Evolutionary conservation across 2,797 vertebrate species (phyloP).

Genomic region (Micropoecilia bifurca): DNA sequence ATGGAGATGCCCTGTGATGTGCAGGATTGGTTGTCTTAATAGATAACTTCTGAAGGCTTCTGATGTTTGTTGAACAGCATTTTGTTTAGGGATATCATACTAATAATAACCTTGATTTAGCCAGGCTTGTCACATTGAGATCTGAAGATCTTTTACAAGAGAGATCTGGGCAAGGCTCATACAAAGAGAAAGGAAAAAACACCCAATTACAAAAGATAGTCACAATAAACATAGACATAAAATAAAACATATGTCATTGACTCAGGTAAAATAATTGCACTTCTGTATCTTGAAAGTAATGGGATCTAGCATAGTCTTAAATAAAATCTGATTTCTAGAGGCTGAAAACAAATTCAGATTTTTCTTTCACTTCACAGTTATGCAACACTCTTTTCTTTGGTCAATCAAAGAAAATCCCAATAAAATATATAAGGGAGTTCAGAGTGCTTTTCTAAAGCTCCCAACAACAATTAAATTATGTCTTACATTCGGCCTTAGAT

Average conservation of each 20-base stretch:
- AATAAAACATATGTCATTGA: no score
- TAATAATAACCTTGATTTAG: background rate
- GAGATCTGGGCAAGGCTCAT: no score
- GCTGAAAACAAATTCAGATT: background rate
- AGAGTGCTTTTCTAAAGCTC: background rate
- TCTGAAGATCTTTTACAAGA: no score
- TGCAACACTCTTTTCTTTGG: background rate
- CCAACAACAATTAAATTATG: background rate
- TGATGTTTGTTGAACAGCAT: background rate
- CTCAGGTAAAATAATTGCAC: no score
- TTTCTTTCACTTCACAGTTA: background rate
- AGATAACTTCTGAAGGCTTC: background rate
- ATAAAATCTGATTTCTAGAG: background rate
- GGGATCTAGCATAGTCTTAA: no score
- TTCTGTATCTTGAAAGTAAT: background rate
- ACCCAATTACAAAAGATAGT: no score
- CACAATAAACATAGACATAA: no score
- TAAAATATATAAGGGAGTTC: background rate
- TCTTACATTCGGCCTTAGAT: background rate
- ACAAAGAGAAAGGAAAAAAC: no score
- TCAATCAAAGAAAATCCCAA: background rate
- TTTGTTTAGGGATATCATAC: background rate
- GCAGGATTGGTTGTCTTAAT: background rate
- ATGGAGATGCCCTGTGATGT: background rate
- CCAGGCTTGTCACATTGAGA: no score